These are phyloP conservation scores for Phylloscopus trochiloides DNA, from an alignment of 2,113 vertebrate species.

Conservation along the genomic window DNA sequence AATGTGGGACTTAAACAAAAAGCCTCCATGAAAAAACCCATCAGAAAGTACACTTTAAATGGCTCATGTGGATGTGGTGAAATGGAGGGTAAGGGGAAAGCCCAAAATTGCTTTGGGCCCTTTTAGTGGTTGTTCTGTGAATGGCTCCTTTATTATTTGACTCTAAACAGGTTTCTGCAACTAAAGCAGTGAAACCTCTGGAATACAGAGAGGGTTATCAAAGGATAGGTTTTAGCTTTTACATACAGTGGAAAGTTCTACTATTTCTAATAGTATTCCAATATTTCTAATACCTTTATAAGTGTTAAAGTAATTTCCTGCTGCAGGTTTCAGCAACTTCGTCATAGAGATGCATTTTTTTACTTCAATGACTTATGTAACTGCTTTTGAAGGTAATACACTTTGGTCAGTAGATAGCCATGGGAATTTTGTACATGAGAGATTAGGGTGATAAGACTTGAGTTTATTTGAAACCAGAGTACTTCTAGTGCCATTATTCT, in stretches of 20 bases:
- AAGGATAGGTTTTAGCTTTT: not conserved
- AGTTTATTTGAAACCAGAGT: not conserved
- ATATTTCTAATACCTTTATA: not conserved
- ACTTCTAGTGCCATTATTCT: not conserved
- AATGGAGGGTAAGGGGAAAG: not conserved
- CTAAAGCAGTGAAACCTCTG: not conserved
- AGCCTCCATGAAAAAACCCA: not conserved
- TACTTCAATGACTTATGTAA: not conserved
- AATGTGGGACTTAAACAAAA: not conserved
- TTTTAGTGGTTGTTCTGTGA: not conserved
- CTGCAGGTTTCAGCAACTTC: not conserved
- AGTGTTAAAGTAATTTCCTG: not conserved
- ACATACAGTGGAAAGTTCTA: not conserved
- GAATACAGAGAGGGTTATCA: not conserved
- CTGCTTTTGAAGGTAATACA: not conserved
- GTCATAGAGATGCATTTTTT: rapidly evolving
- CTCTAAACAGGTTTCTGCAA: not conserved
- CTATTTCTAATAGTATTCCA: not conserved
- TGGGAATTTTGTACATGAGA: not conserved
- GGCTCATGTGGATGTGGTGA: not conserved
- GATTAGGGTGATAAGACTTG: not conserved
- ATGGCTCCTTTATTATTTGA: not conserved
- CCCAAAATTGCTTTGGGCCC: not conserved
- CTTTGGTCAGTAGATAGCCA: not conserved
- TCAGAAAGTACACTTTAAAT: not conserved